These are phyloP conservation scores for Pygoscelis adeliae DNA, from an alignment of 2,113 vertebrate species.

Conservation along the genomic window DNA sequence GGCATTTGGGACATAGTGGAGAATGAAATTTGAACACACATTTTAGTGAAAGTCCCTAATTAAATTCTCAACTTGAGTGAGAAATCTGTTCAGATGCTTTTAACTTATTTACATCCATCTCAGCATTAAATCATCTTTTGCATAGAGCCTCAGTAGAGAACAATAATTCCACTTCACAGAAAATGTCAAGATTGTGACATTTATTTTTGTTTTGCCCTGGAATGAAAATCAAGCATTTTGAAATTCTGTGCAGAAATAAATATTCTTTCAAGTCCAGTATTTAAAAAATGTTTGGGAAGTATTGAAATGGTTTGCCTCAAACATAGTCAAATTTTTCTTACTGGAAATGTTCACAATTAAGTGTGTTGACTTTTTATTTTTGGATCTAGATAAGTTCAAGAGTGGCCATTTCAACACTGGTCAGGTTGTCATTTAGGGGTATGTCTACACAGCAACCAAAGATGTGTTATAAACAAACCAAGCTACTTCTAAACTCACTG, in stretches of 20 bases:
- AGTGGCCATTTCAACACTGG: not conserved
- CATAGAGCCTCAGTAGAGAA: not conserved
- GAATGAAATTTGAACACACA: not conserved
- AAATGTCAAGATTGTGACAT: not conserved
- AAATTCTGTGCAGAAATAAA: not conserved
- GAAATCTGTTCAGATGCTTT: constrained; percentile 1
- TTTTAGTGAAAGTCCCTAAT: not conserved
- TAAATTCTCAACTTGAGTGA: not conserved
- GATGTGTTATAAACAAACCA: not conserved
- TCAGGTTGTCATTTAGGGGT: not conserved
- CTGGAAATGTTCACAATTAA: not conserved
- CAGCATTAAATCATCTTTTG: not conserved
- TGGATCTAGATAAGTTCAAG: not conserved
- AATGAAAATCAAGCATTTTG: not conserved
- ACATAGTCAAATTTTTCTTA: not conserved
- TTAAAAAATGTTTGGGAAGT: not conserved
- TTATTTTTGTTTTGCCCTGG: not conserved
- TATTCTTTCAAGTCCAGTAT: not conserved
- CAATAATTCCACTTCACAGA: not conserved
- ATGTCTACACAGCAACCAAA: not conserved
- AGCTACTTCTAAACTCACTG: not conserved
- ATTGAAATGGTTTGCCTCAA: not conserved
- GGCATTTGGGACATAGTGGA: not conserved
- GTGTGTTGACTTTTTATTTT: not conserved
- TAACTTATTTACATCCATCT: not conserved